Conservation (phyloP, 2,113 vertebrate species). For the Perca schrenkii region DNA sequence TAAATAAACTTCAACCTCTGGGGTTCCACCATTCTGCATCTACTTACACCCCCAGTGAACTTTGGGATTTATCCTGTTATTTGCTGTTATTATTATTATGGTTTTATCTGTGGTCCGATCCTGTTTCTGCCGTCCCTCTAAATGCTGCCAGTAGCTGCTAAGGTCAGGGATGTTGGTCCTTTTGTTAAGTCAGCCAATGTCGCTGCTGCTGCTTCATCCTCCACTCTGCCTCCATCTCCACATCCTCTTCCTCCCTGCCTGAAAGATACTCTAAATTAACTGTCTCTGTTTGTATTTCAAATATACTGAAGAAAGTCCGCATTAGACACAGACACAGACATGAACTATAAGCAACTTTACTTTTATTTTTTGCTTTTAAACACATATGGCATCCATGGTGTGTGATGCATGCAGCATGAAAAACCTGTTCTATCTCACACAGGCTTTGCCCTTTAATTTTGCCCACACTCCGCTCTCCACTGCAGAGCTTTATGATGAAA, state of each 20-base stretch:
- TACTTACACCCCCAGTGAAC: conserved; percentile 66
- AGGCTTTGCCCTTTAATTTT: background rate
- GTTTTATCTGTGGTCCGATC: conserved; percentile 22
- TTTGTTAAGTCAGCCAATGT: conserved; percentile 1
- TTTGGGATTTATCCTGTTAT: conserved; percentile 49
- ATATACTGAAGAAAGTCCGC: background rate
- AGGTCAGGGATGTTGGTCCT: conserved; percentile 37
- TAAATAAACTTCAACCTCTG: conserved; percentile 75
- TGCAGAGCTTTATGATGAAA: conserved; percentile 48
- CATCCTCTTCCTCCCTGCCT: conserved; percentile 21
- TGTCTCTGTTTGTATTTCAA: conserved; percentile 15
- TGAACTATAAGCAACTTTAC: conserved; percentile 3
- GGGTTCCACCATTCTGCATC: conserved; percentile 67
- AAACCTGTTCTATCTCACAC: conserved; percentile 24
- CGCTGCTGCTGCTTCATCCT: background rate
- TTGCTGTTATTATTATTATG: conserved; percentile 40
- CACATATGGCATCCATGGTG: background rate
- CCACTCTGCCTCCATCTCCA: background rate
- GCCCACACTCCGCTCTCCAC: background rate
- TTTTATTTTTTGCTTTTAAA: background rate
- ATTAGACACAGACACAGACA: background rate
- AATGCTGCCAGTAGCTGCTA: conserved; percentile 30
- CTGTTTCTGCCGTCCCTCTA: conserved; percentile 4
- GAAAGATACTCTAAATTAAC: conserved; percentile 22
- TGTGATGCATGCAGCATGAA: conserved; percentile 13